A percentile compares a stretch with the other conserved stretches of the same genome.
phyloP scores from a whole-genome alignment of 2,888 invertebrate genomes.

The Melanchra persicariae region DNA sequence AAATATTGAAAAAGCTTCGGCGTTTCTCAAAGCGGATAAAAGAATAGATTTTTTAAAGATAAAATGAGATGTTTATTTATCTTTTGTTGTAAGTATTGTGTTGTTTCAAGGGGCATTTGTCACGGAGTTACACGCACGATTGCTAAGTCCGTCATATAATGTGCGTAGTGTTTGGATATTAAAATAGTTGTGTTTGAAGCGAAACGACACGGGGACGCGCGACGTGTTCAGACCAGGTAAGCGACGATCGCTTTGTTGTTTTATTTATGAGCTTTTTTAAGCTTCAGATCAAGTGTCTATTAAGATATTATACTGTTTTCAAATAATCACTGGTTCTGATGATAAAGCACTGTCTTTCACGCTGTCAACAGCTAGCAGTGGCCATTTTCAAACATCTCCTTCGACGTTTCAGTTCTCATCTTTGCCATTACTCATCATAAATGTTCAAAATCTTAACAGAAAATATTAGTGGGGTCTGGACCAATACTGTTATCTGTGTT shows the following conservation, averaged over 20 bases:
- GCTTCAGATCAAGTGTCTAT: conserved; percentile 3
- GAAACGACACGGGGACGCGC: too few species aligned
- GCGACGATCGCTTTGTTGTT: conserved; percentile 43
- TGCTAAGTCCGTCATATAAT: conserved; percentile 44
- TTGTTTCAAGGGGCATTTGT: conserved; percentile 63
- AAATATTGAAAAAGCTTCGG: conserved; percentile 71
- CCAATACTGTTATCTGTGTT: not conserved
- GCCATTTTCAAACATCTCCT: not conserved
- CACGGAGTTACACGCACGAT: conserved; percentile 59
- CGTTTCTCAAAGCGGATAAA: conserved; percentile 61
- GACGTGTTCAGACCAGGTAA: conserved; percentile 30
- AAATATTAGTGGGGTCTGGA: not conserved
- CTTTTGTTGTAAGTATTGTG: conserved; percentile 64
- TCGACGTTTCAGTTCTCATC: not conserved
- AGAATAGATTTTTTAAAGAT: conserved; percentile 60
- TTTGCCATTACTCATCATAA: too few species aligned
- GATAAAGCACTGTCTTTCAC: not conserved
- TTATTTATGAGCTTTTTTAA: conserved; percentile 26
- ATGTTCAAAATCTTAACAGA: too few species aligned
- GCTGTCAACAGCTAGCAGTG: not conserved
- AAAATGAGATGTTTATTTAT: conserved; percentile 60
- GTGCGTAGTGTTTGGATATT: conserved; percentile 38
- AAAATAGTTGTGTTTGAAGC: conserved; percentile 46
- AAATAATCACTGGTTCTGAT: not conserved
- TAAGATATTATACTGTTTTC: not conserved